Percentiles rank a stretch among this genome's conserved stretches.
Evolutionary conservation across 2,113 vertebrate species (phyloP).

Genomic region (Xiphophorus maculatus): DNA sequence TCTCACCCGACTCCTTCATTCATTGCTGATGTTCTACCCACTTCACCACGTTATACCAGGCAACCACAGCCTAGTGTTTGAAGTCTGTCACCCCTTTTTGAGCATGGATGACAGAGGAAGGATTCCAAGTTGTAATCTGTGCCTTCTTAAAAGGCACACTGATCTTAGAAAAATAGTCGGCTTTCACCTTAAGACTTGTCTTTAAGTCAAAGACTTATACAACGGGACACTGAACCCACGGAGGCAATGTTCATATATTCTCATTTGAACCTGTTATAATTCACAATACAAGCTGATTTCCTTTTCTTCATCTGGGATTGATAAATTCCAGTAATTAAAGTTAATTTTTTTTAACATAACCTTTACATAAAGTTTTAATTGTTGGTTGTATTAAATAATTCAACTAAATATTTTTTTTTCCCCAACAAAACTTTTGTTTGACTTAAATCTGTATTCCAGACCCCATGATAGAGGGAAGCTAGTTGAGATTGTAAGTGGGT

Average conservation of each 20-base stretch:
- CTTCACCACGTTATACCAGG: constrained; percentile 55
- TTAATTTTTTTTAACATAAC: background rate
- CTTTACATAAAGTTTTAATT: too few species aligned
- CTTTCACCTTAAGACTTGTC: constrained; percentile 16
- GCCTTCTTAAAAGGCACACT: constrained; percentile 92
- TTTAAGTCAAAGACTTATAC: background rate
- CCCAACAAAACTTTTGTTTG: constrained; percentile 74
- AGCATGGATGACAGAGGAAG: constrained; percentile 84
- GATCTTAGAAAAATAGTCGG: constrained; percentile 86
- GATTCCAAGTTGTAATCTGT: constrained; percentile 94
- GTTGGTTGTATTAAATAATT: background rate
- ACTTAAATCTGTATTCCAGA: constrained; percentile 72
- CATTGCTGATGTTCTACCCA: constrained; percentile 62
- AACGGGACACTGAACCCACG: background rate
- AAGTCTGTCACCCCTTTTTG: constrained; percentile 74
- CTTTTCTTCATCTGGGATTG: background rate
- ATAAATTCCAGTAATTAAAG: background rate
- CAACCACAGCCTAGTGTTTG: constrained; percentile 55
- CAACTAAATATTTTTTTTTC: background rate
- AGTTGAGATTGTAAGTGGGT: constrained; percentile 46
- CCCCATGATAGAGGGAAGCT: constrained; percentile 58
- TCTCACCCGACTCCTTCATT: constrained; percentile 65
- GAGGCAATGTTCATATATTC: background rate
- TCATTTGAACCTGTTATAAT: background rate
- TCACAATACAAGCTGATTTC: background rate